These are phyloP conservation scores for Macrochelys suwanniensis DNA, from an alignment of 2,797 vertebrate species.

Conservation along the genomic window DNA sequence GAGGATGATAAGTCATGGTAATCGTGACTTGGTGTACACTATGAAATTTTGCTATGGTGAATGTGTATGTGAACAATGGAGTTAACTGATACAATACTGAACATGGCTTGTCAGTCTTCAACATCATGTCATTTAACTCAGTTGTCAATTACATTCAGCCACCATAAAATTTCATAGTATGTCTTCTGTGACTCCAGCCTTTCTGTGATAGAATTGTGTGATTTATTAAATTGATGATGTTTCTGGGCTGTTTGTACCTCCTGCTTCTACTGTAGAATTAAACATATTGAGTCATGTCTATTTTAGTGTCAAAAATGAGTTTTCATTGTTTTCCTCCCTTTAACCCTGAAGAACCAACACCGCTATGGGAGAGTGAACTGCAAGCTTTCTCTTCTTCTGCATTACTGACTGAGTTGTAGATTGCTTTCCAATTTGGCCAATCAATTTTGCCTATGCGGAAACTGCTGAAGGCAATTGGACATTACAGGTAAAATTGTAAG, in stretches of 20 bases:
- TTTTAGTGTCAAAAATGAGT: not conserved
- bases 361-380: too few species aligned
- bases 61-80: not conserved
- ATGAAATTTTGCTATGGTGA: not conserved
- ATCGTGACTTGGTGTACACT: fast-evolving
- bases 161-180: not conserved
- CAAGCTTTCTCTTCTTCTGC: too few species aligned
- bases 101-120: not conserved
- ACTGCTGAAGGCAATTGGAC: not conserved
- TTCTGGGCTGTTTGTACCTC: not conserved
- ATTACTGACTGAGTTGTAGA: too few species aligned
- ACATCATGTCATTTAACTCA: not conserved
- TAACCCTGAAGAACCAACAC: too few species aligned
- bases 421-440: too few species aligned
- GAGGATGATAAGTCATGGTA: not conserved
- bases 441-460: not conserved
- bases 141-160: not conserved
- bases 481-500: not conserved
- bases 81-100: not conserved
- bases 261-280: not conserved
- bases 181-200: not conserved
- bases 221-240: not conserved
- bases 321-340: too few species aligned
- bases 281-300: not conserved
- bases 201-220: not conserved